A percentile compares a stretch with the other conserved stretches of the same genome.
These are phyloP conservation scores for Pteropus alecto DNA, from an alignment of 2,113 vertebrate species.

Conservation along the genomic window DNA sequence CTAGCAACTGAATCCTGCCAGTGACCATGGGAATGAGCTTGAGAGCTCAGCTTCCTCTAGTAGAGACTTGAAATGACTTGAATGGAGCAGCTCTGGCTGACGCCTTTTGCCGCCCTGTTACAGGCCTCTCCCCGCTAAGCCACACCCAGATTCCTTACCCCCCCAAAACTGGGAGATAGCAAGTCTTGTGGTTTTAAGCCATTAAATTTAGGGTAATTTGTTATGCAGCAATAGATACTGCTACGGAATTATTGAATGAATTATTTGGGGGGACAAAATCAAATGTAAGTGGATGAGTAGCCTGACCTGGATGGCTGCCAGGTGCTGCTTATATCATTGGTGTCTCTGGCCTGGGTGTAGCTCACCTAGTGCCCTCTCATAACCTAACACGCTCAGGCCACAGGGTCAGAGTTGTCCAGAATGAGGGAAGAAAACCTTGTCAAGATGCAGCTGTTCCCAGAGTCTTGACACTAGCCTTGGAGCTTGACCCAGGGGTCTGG, in stretches of 20 bases:
- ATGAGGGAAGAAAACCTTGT: not conserved
- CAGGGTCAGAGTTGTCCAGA: not conserved
- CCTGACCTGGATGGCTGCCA: not conserved
- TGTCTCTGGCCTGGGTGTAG: not conserved
- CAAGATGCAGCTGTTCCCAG: not conserved
- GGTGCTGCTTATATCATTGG: not conserved
- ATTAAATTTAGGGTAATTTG: not conserved
- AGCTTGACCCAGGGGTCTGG: not conserved
- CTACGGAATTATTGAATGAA: not conserved
- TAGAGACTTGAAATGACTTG: not conserved
- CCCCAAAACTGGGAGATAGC: not conserved
- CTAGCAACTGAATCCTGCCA: not conserved
- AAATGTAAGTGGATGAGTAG: not conserved
- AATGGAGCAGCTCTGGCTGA: not conserved
- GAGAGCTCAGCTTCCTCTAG: not conserved
- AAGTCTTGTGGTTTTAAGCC: not conserved
- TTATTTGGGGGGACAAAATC: not conserved
- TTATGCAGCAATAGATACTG: not conserved
- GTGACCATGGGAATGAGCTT: not conserved
- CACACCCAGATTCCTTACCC: not conserved
- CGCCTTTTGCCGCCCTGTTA: not conserved
- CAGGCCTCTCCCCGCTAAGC: not conserved
- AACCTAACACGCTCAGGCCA: not conserved
- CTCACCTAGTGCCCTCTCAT: not conserved
- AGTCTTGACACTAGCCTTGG: not conserved